phyloP scores from a whole-genome alignment of 2,797 vertebrate genomes.

The Lerista edwardsae region DNA sequence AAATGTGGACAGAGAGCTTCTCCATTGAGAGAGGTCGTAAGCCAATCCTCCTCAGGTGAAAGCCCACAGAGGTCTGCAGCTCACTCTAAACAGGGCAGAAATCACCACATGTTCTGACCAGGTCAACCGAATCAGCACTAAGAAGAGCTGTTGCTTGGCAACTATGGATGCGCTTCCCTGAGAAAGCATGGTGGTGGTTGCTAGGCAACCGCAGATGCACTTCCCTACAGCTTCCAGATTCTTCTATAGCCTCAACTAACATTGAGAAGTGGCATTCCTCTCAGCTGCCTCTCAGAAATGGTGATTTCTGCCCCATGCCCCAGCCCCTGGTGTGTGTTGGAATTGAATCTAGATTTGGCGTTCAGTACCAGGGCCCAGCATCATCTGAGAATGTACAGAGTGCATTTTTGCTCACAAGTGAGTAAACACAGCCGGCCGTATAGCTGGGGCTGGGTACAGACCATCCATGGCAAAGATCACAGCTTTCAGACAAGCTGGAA shows the following conservation, averaged over 20 bases:
- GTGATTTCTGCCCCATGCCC: too few species aligned
- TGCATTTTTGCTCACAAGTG: neutral
- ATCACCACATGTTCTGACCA: neutral
- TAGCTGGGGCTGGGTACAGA: neutral
- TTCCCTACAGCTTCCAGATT: neutral
- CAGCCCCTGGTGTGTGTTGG: neutral
- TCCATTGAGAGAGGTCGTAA: neutral
- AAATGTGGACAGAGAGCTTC: neutral
- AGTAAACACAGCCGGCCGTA: neutral
- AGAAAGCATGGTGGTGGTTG: neutral
- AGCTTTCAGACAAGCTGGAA: neutral
- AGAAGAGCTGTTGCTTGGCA: neutral
- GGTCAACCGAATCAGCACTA: neutral
- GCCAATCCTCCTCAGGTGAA: neutral
- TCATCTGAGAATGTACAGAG: neutral
- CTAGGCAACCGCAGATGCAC: neutral
- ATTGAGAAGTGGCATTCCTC: neutral
- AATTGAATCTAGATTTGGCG: neutral
- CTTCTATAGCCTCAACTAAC: neutral
- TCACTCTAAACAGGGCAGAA: neutral
- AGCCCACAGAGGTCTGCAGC: neutral
- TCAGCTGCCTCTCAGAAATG: neutral
- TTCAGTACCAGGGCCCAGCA: neutral
- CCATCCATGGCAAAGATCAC: neutral
- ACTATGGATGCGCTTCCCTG: neutral